phyloP scores from a whole-genome alignment of 2,888 invertebrate genomes.

The Yponomeuta malinellus region DNA sequence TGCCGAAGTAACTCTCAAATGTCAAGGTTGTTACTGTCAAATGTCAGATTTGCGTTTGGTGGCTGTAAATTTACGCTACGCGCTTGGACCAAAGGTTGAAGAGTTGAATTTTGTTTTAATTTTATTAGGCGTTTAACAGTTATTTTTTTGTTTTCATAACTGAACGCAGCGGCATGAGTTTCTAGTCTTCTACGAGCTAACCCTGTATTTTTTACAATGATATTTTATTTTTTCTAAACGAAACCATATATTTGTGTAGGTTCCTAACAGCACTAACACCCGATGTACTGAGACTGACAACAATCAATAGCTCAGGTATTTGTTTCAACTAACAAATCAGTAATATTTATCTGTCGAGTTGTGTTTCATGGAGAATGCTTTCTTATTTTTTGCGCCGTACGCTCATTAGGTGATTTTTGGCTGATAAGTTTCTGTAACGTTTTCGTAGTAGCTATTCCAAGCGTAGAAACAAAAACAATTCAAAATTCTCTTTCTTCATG shows the following conservation, averaged over 20 bases:
- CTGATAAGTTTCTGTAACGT: neutral
- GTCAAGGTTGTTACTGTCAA: conserved; percentile 17
- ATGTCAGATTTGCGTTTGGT: conserved; percentile 26
- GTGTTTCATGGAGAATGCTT: conserved; percentile 60
- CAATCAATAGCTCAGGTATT: conserved; percentile 72
- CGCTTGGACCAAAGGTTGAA: conserved; percentile 70
- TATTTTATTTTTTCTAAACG: conserved; percentile 17
- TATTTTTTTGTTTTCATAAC: neutral
- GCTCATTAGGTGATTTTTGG: neutral
- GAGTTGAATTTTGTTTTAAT: conserved; percentile 17
- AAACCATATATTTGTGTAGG: conserved; percentile 52
- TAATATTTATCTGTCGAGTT: conserved; percentile 21
- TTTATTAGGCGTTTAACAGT: neutral
- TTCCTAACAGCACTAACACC: conserved; percentile 75
- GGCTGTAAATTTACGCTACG: conserved; percentile 38
- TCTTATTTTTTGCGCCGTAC: conserved; percentile 43
- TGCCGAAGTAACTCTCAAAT: conserved; percentile 20
- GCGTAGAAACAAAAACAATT: neutral
- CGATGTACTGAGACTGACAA: conserved; percentile 73
- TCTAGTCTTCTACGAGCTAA: conserved; percentile 22
- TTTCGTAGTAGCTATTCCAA: neutral
- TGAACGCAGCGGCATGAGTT: neutral
- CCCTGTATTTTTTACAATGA: conserved; percentile 9
- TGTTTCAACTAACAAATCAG: conserved; percentile 13
- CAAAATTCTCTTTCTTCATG: neutral